These are phyloP conservation scores for Anisognathus igniventris DNA, from an alignment of 2,797 vertebrate genomes.

Conservation along the genomic window DNA sequence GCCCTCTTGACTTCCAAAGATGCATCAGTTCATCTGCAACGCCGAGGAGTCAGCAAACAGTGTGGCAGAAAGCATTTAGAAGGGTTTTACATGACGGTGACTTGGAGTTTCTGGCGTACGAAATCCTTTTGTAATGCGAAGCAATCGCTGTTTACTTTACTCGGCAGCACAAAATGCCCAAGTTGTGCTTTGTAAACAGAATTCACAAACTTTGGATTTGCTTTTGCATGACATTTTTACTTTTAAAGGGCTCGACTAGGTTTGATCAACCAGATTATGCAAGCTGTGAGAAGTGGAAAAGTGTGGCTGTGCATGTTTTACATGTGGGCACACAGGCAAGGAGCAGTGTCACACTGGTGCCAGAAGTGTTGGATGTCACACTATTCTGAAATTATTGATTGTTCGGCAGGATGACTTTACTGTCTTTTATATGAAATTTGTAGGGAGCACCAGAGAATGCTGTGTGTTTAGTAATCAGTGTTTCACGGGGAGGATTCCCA, in stretches of 20 bases:
- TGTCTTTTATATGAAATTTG: not conserved
- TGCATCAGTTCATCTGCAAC: not conserved
- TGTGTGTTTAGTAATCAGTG: not conserved
- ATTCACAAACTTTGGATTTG: not conserved
- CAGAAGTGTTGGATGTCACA: not conserved
- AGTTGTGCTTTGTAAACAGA: not conserved
- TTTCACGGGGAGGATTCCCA: not conserved
- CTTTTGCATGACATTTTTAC: not conserved
- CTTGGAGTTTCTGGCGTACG: not conserved
- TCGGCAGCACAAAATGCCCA: not conserved
- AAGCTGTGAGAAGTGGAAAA: not conserved
- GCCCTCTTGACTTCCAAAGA: not conserved
- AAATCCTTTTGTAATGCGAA: not conserved
- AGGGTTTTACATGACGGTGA: not conserved
- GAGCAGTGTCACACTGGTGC: not conserved
- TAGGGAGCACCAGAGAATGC: not conserved
- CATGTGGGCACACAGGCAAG: accelerated
- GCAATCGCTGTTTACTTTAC: not conserved
- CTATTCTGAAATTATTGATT: not conserved
- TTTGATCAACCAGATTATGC: not conserved
- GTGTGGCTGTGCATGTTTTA: accelerated
- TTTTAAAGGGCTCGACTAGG: not conserved
- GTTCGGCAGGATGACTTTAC: not conserved
- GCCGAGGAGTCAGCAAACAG: not conserved
- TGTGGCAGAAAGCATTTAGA: not conserved